These are phyloP conservation scores for Ethmia dodecea DNA, from an alignment of 2,888 invertebrate species.

Conservation along the genomic window DNA sequence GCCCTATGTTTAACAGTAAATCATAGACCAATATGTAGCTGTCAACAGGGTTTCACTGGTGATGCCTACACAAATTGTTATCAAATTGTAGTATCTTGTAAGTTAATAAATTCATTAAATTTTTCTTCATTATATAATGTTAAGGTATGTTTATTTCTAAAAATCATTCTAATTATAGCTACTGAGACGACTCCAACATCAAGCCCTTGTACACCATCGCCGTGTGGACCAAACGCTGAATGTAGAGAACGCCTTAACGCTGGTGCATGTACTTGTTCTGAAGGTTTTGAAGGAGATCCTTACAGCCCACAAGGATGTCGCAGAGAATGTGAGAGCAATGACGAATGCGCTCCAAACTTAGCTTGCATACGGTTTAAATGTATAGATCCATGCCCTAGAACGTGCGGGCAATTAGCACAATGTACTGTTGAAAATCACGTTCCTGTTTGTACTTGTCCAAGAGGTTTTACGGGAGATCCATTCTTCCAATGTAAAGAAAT, in stretches of 20 bases:
- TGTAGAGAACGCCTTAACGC: constrained; percentile 89
- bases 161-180: constrained; percentile 49
- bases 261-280: constrained; percentile 89
- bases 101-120: constrained; percentile 23
- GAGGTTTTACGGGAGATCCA: constrained; percentile 88
- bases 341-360: constrained; percentile 83
- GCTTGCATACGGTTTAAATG: constrained; percentile 91
- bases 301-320: constrained; percentile 84
- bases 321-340: constrained; percentile 87
- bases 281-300: constrained; percentile 89
- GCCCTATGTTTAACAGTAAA: constrained; percentile 91
- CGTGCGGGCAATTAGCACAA: constrained; percentile 88
- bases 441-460: constrained; percentile 86
- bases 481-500: constrained; percentile 85
- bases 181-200: constrained; percentile 80
- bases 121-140: background rate
- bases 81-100: constrained; percentile 70
- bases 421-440: constrained; percentile 89
- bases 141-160: background rate
- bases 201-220: constrained; percentile 89
- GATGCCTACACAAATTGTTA: constrained; percentile 84
- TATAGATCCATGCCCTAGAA: constrained; percentile 89
- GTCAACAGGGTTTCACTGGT: constrained; percentile 89
- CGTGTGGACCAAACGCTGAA: constrained; percentile 91
- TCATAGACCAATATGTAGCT: constrained; percentile 88